Evolutionary conservation across 1,140 invertebrate species (phyloP), one percentile per base, ranked within the genome.

Genomic region (Sminthurinus signatus): DNA sequence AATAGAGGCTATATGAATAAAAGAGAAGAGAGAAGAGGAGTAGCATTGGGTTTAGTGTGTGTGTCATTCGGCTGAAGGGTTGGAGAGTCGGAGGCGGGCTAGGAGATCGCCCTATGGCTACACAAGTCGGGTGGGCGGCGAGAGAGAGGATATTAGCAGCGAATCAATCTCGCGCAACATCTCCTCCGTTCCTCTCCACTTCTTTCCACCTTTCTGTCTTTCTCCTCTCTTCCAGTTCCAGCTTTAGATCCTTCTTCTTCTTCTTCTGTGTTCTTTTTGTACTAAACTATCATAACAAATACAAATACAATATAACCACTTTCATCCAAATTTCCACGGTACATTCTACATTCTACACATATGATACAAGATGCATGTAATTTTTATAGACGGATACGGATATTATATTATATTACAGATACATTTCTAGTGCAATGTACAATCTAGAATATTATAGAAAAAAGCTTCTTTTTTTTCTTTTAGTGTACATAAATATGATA

Each of bases 91-190:
- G 67, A 68, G 67, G 67, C 60, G 63, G 63, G 68, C 56, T 56
- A 39, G 52, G 27, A 29, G 31, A 52, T 64, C 54, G 55, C 61
- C 64, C 67, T 64, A 64, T 68, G 67, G 52, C 60, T 55, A 64
- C 39, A 36, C 36, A 55, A 58, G 32, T 51, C 46, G 58, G 52
- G 62, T 64, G 64, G 68, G 68, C 68, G 68, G 64, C 52, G 54
- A 56, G 23, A 56, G 56, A 54, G 56, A 42, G 59, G 25, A 29
- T 42, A 60, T 67, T 60, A 67, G 60, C 65, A 67, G 61, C 65
- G 69, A 70, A 70, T 70, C 69, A 70, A 70, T 70, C 65, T 70
- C 62, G 42, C 60, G 58, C 67, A 64, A 63, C 19, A 36, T 42
- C 55, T 48, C 44, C 61, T 28, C 52, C 42, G 54, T 44, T 46